Evolutionary conservation across 2,888 invertebrate genomes (phyloP).

Genomic region (Meliscaeva auricollis): DNA sequence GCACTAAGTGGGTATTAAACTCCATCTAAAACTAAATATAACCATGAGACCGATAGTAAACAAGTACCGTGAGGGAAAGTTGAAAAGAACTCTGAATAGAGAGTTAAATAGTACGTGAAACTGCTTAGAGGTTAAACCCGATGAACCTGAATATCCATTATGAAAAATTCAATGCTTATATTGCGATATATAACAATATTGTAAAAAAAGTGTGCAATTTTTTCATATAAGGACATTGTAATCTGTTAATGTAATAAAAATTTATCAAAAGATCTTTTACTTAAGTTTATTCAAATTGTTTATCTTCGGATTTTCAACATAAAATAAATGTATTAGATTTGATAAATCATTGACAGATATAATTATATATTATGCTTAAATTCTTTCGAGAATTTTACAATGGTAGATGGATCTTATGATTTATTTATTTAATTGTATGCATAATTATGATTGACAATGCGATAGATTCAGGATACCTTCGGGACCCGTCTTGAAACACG

Average conservation of each 20-base stretch:
- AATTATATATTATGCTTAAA: constrained; percentile 15
- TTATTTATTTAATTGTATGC: constrained; percentile 8
- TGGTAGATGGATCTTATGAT: constrained; percentile 2
- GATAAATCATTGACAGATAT: constrained; percentile 15
- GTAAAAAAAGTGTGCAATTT: constrained; percentile 82
- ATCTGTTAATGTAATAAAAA: constrained; percentile 84
- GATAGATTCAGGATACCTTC: constrained; percentile 84
- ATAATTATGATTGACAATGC: constrained; percentile 19
- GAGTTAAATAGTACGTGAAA: constrained; percentile 8
- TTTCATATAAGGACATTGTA: constrained; percentile 85
- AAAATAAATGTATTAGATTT: neutral
- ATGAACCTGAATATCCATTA: neutral
- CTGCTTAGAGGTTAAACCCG: neutral
- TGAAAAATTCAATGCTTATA: constrained; percentile 76
- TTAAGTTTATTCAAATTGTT: neutral
- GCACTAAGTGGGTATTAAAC: constrained; percentile 84
- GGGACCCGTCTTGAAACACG: constrained; percentile 92
- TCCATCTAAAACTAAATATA: constrained; percentile 87
- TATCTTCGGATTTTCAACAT: neutral
- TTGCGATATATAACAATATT: constrained; percentile 71
- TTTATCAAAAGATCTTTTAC: constrained; percentile 74
- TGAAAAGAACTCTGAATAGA: constrained; percentile 15
- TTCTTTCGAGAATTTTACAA: constrained; percentile 5
- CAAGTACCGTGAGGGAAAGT: constrained; percentile 11
- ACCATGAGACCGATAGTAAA: constrained; percentile 87